phyloP scores from a whole-genome alignment of 2,888 invertebrate genomes.

The Dicycla oo region DNA sequence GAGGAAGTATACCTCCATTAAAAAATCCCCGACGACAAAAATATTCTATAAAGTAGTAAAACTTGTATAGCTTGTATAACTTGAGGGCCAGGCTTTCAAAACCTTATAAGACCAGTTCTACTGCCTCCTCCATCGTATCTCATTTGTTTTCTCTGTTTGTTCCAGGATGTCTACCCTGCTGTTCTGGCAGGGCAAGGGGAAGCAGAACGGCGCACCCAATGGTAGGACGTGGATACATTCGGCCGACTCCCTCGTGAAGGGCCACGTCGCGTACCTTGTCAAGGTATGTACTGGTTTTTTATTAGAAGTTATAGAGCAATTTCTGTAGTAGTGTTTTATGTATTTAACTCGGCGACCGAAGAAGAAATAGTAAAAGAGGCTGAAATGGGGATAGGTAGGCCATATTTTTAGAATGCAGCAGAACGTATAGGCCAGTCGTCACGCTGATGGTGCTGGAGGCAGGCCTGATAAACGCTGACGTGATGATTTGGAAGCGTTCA shows the following conservation, averaged over 20 bases:
- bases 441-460: no score
- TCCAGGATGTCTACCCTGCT: conserved; percentile 91
- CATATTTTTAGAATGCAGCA: no score
- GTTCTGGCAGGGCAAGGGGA: conserved; percentile 92
- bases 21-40: no score
- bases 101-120: background rate
- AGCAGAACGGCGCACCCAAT: conserved; percentile 85
- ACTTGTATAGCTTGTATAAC: no score
- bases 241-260: conserved; percentile 97
- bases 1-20: no score
- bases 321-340: background rate
- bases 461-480: no score
- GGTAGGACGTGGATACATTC: conserved; percentile 96
- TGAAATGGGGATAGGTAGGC: no score
- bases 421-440: no score
- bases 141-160: conserved; percentile 64
- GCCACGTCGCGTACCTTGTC: conserved; percentile 99
- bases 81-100: no score
- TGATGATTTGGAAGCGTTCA: no score
- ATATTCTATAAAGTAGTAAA: no score
- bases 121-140: background rate
- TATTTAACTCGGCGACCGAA: background rate
- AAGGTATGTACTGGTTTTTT: conserved; percentile 91
- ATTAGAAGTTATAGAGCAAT: background rate
- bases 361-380: no score